Conservation (phyloP, 2,888 invertebrate genomes). For the Parelbella ahira region DNA sequence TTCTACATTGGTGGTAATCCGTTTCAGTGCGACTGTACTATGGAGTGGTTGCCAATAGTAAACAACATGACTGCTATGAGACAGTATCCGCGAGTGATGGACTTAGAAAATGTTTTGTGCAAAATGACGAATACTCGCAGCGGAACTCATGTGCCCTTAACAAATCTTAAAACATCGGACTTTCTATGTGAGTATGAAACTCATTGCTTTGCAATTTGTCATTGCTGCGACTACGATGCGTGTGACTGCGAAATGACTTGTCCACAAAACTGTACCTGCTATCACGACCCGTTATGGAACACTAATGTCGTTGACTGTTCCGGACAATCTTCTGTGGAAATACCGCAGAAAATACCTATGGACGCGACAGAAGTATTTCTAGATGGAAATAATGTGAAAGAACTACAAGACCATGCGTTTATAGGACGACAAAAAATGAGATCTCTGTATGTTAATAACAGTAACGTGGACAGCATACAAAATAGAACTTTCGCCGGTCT, state of each 20-base stretch:
- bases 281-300: conserved; percentile 96
- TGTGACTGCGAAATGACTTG: conserved; percentile 99
- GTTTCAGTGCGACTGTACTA: conserved; percentile 95
- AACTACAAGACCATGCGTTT: conserved; percentile 92
- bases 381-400: conserved; percentile 93
- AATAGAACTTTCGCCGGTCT: conserved; percentile 95
- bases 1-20: conserved; percentile 96
- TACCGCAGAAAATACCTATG: conserved; percentile 94
- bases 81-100: conserved; percentile 93
- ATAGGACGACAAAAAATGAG: conserved; percentile 94
- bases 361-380: conserved; percentile 96
- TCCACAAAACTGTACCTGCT: conserved; percentile 95
- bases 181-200: conserved; percentile 95
- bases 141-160: conserved; percentile 87
- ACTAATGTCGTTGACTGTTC: conserved; percentile 96
- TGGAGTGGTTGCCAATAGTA: conserved; percentile 96
- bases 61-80: conserved; percentile 91
- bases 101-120: conserved; percentile 93
- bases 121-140: conserved; percentile 91
- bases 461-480: conserved; percentile 90
- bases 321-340: conserved; percentile 86
- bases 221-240: conserved; percentile 97
- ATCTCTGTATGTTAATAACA: conserved; percentile 91
- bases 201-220: conserved; percentile 96
- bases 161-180: conserved; percentile 88